phyloP scores from a whole-genome alignment of 1,140 invertebrate genomes.

The Drosophila persimilis region DNA sequence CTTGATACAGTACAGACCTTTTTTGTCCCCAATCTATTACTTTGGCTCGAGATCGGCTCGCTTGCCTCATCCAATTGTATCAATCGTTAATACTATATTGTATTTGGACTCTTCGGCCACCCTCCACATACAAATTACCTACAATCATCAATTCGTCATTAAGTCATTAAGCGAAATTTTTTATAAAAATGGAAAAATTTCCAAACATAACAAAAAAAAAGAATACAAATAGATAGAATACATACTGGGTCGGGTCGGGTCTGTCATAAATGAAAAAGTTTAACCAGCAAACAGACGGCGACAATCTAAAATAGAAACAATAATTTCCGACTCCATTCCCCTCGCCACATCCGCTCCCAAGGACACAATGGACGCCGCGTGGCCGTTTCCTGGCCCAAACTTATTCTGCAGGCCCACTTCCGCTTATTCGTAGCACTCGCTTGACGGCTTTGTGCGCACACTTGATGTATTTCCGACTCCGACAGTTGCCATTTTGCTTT shows the following conservation, averaged over 20 bases:
- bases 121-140: no score
- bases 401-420: constrained; percentile 33
- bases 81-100: no score
- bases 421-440: constrained; percentile 39
- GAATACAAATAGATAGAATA: no score
- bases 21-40: no score
- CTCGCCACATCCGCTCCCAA: constrained; percentile 21
- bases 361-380: constrained; percentile 55
- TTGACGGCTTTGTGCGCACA: constrained; percentile 63
- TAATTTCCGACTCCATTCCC: constrained; percentile 66
- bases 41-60: no score
- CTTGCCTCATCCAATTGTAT: no score
- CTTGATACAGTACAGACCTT: no score
- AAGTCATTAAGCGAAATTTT: constrained; percentile 11
- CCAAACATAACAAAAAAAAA: background rate
- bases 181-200: constrained; percentile 5
- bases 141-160: no score
- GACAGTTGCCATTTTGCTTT: constrained; percentile 71
- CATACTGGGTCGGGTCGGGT: background rate
- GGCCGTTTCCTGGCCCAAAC: constrained; percentile 57
- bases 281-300: constrained; percentile 19
- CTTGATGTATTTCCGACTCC: constrained; percentile 66
- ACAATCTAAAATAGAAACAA: constrained; percentile 69
- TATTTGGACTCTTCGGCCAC: no score
- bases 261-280: constrained; percentile 42